Evolutionary conservation across 2,888 invertebrate genomes (phyloP).

Genomic region (Hemithea aestivaria): DNA sequence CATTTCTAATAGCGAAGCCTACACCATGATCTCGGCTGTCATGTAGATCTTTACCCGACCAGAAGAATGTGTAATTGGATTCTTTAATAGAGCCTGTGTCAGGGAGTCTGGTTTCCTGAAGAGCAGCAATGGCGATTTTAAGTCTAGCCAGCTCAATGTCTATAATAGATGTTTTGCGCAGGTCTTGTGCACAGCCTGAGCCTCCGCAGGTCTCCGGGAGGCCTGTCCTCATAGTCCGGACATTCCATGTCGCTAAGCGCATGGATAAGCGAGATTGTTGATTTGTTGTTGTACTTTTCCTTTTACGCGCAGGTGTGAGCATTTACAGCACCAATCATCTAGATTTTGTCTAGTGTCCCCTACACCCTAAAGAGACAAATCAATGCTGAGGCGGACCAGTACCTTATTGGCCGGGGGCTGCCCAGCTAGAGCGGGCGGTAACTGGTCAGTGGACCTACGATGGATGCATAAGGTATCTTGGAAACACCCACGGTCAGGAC

Average conservation of each 20-base stretch:
- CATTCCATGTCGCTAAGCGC: constrained; percentile 15
- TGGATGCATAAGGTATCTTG: no score
- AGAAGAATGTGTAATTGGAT: constrained; percentile 16
- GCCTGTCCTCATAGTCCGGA: constrained; percentile 15
- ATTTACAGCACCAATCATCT: constrained; percentile 5
- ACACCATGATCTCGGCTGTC: constrained; percentile 16
- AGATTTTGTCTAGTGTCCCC: constrained; percentile 10
- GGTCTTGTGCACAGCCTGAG: constrained; percentile 3
- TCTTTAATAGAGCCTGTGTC: constrained; percentile 16
- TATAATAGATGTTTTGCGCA: constrained; percentile 7
- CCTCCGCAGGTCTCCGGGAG: constrained; percentile 5
- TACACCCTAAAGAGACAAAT: constrained; percentile 15
- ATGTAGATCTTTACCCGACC: constrained; percentile 2
- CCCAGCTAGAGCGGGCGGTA: constrained; percentile 19
- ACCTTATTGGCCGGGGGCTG: no score
- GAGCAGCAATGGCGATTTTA: constrained; percentile 13
- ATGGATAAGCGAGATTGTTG: neutral
- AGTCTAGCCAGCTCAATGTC: constrained; percentile 16
- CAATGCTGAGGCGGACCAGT: constrained; percentile 14
- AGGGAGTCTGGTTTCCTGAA: constrained; percentile 20
- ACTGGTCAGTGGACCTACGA: constrained; percentile 11
- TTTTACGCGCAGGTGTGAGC: constrained; percentile 1
- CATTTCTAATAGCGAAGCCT: constrained; percentile 17
- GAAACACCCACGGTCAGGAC: no score
- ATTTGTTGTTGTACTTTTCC: neutral